Conservation (phyloP, 2,888 invertebrate species). For the Junonia oenone region DNA sequence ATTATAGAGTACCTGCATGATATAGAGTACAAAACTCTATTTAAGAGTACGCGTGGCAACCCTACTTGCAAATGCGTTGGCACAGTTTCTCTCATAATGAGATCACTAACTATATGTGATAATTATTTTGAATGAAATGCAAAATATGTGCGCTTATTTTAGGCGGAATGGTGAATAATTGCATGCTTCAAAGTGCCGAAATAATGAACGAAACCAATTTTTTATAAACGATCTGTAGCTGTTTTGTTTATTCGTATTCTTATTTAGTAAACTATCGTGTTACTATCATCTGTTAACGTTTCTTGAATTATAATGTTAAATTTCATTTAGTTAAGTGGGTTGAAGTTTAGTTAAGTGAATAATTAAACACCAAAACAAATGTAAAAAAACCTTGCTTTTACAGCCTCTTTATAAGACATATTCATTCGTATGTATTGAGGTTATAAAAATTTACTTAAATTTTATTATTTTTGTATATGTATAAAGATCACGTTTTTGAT, state of each 20-base stretch:
- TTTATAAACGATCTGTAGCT: neutral
- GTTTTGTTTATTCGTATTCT: neutral
- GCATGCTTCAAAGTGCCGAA: neutral
- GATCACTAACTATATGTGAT: constrained; percentile 7
- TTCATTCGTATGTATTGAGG: too few species aligned
- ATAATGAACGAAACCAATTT: neutral
- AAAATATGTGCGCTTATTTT: neutral
- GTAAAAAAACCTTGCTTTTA: too few species aligned
- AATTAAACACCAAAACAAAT: too few species aligned
- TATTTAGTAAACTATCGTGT: neutral
- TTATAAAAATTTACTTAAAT: too few species aligned
- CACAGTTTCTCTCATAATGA: constrained; percentile 12
- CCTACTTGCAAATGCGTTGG: constrained; percentile 7
- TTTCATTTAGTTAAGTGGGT: too few species aligned
- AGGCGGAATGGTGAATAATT: neutral
- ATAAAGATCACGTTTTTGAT: neutral
- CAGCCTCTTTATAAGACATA: too few species aligned
- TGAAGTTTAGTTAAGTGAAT: too few species aligned
- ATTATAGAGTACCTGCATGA: too few species aligned
- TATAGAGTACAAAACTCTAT: too few species aligned
- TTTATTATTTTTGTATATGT: neutral
- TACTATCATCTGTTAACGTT: neutral
- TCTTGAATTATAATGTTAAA: neutral
- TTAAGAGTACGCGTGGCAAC: too few species aligned
- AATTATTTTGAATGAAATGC: constrained; percentile 15